Evolutionary conservation across 2,888 invertebrate species (phyloP).

Genomic region (Microctonus hyperodae): DNA sequence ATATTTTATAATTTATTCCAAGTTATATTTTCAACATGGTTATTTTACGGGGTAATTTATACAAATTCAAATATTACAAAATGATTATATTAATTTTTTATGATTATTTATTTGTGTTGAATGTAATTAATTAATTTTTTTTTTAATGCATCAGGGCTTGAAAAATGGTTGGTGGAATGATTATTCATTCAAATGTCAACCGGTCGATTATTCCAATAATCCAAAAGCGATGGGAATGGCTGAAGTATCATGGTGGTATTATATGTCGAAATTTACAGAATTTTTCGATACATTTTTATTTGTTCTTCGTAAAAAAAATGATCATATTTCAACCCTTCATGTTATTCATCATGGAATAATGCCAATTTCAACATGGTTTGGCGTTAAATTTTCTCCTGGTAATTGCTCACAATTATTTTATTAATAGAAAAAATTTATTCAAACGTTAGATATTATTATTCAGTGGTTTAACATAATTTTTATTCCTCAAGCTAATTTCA

Average conservation of each 20-base stretch:
- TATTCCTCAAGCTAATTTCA: conserved; percentile 37
- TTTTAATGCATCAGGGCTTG: conserved; percentile 64
- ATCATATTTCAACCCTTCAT: conserved; percentile 87
- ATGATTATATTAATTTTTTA: background rate
- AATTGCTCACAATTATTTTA: conserved; percentile 47
- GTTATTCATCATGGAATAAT: conserved; percentile 95
- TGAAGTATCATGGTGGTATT: conserved; percentile 91
- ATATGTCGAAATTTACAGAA: conserved; percentile 93
- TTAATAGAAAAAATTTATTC: background rate
- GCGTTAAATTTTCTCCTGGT: conserved; percentile 89
- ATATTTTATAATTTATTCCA: conserved; percentile 86
- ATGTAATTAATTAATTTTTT: conserved; percentile 12
- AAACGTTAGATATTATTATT: background rate
- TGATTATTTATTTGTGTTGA: background rate
- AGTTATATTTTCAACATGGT: conserved; percentile 78
- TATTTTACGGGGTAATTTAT: conserved; percentile 73
- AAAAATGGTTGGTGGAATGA: conserved; percentile 75
- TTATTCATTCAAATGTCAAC: conserved; percentile 80
- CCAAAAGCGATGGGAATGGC: conserved; percentile 79
- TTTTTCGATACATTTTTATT: conserved; percentile 95
- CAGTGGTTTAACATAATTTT: conserved; percentile 2
- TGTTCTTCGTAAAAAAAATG: conserved; percentile 90
- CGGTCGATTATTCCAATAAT: conserved; percentile 77
- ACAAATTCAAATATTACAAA: background rate
- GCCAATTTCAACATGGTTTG: conserved; percentile 94